phyloP scores from a whole-genome alignment of 2,113 vertebrate genomes.

The Ciconia stormi region DNA sequence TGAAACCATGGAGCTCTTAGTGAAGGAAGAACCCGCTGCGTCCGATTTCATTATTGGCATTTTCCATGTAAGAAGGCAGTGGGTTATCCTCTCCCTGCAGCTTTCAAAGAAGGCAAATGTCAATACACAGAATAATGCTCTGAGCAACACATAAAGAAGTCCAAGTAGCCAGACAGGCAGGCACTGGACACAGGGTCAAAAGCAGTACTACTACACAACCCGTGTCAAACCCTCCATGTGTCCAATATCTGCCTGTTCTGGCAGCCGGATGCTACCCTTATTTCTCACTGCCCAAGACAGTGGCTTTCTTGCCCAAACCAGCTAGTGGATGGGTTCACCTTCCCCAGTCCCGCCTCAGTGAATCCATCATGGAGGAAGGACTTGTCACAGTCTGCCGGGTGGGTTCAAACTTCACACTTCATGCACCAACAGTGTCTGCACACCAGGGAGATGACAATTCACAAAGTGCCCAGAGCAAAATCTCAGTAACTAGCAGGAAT shows the following conservation, averaged over 20 bases:
- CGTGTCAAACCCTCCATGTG: not conserved
- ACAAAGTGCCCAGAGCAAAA: not conserved
- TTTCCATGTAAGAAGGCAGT: not conserved
- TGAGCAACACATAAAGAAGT: not conserved
- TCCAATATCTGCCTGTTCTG: not conserved
- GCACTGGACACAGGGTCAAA: not conserved
- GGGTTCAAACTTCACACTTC: not conserved
- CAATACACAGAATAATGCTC: not conserved
- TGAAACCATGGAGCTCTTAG: not conserved
- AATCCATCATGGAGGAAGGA: not conserved
- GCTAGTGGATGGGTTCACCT: not conserved
- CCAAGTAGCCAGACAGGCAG: not conserved
- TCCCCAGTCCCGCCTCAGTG: not conserved
- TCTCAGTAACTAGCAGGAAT: not conserved
- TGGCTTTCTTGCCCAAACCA: not conserved
- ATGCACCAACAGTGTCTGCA: not conserved
- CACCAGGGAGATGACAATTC: not conserved
- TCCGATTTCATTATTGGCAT: not conserved
- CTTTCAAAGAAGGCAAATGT: not conserved
- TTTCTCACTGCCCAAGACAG: not conserved
- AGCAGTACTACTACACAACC: not conserved
- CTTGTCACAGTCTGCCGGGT: not conserved
- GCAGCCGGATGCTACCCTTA: not conserved
- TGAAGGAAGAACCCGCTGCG: not conserved
- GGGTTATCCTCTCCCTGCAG: not conserved